A percentile compares a stretch with the other conserved stretches of the same genome.
phyloP scores from a whole-genome alignment of 2,113 vertebrate genomes.

The Channa maculata region DNA sequence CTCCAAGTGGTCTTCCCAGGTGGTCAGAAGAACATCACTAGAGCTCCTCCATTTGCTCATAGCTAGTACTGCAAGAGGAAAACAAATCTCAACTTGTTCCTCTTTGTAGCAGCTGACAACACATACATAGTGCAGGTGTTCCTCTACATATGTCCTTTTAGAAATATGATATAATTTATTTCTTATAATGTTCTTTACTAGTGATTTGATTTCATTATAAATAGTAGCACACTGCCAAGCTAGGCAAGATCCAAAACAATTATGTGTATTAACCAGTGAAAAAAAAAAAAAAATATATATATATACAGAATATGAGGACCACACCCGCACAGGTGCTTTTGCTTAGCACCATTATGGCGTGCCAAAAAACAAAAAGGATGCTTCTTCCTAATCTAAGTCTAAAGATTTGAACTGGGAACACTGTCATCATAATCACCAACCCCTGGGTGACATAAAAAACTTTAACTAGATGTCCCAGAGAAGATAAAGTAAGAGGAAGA shows the following conservation, averaged over 20 bases:
- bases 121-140: neutral
- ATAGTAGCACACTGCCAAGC: neutral
- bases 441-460: constrained; percentile 7
- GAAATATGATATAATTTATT: neutral
- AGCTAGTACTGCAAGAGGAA: constrained; percentile 69
- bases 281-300: too few relatives aligned
- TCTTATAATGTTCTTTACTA: neutral
- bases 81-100: neutral
- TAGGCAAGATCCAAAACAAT: neutral
- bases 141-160: neutral
- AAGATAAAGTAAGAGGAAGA: constrained; percentile 9
- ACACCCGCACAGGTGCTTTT: too few relatives aligned
- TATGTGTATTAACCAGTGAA: neutral
- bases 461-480: constrained; percentile 9
- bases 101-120: neutral
- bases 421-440: neutral
- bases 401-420: constrained; percentile 2
- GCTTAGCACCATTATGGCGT: too few relatives aligned
- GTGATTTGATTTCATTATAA: neutral
- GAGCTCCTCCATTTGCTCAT: constrained; percentile 79
- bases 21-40: constrained; percentile 74
- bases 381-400: neutral
- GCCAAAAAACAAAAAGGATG: too few relatives aligned
- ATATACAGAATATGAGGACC: too few relatives aligned
- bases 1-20: constrained; percentile 43